Percentiles rank a stretch among this genome's conserved stretches.
phyloP scores from a whole-genome alignment of 2,797 vertebrate genomes.

The Morus bassanus region DNA sequence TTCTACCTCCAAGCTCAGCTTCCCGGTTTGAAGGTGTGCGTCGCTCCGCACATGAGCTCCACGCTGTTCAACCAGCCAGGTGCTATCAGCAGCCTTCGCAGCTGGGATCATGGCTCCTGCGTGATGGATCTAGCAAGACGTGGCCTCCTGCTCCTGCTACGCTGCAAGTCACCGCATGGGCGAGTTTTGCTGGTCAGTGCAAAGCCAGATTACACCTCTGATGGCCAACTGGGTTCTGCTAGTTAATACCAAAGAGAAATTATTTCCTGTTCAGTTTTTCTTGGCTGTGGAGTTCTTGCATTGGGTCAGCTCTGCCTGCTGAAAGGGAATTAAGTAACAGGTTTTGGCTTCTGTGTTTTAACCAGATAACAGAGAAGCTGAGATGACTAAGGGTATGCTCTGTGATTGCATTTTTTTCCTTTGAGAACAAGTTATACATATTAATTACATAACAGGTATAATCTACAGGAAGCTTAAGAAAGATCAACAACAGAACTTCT shows the following conservation, averaged over 20 bases:
- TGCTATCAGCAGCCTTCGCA: accelerated
- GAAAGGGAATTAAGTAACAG: not conserved
- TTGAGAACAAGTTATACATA: not conserved
- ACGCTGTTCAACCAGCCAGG: no score
- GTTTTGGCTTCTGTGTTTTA: not conserved
- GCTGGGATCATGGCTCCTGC: not conserved
- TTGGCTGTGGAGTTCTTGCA: not conserved
- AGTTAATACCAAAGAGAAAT: not conserved
- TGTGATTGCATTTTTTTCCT: not conserved
- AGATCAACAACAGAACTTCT: not conserved
- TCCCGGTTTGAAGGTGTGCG: accelerated
- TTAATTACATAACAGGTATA: not conserved
- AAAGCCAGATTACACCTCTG: not conserved
- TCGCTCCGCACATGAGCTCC: not conserved
- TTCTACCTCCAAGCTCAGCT: not conserved
- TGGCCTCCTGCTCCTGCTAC: not conserved
- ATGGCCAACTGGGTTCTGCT: not conserved
- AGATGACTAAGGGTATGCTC: not conserved
- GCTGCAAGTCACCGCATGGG: accelerated
- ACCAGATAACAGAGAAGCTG: not conserved
- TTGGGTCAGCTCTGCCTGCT: not conserved
- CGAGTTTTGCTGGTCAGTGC: not conserved
- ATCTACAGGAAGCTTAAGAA: not conserved
- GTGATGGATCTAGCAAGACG: not conserved
- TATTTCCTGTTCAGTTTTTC: not conserved